phyloP scores from a whole-genome alignment of 2,797 vertebrate genomes.

The Pantherophis vulpinus region DNA sequence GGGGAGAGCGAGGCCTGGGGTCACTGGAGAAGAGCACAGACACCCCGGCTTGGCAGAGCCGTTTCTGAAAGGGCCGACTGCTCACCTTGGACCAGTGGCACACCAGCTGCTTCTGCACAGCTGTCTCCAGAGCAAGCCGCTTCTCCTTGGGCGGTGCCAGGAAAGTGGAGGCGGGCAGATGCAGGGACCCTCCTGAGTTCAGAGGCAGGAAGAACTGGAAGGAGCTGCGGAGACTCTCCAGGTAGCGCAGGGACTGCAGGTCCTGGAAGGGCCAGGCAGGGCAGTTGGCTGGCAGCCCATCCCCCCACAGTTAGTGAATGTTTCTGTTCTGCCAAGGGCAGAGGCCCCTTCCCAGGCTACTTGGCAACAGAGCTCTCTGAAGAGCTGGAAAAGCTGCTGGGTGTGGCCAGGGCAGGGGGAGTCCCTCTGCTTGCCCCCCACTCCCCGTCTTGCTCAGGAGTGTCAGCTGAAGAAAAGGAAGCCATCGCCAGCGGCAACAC shows the following conservation, averaged over 20 bases:
- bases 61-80: constrained; percentile 11
- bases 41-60: neutral
- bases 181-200: constrained; percentile 76
- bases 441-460: neutral
- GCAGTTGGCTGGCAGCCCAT: neutral
- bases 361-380: neutral
- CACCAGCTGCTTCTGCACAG: constrained; percentile 82
- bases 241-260: constrained; percentile 73
- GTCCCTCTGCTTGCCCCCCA: neutral
- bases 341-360: neutral
- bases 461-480: neutral
- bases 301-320: rapidly evolving
- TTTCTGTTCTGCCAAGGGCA: neutral
- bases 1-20: neutral
- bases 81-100: constrained; percentile 91
- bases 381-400: neutral
- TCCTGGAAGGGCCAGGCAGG: constrained; percentile 70
- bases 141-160: constrained; percentile 80
- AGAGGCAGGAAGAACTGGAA: constrained; percentile 89
- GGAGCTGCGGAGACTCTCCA: constrained; percentile 79
- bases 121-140: constrained; percentile 78
- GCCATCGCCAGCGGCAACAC: rapidly evolving
- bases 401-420: neutral
- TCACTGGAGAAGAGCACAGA: neutral
- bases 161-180: constrained; percentile 82